Evolutionary conservation across 1,140 invertebrate genomes (phyloP), one percentile per base, ranked within the genome.

Genomic region (Nasonia longicornis): DNA sequence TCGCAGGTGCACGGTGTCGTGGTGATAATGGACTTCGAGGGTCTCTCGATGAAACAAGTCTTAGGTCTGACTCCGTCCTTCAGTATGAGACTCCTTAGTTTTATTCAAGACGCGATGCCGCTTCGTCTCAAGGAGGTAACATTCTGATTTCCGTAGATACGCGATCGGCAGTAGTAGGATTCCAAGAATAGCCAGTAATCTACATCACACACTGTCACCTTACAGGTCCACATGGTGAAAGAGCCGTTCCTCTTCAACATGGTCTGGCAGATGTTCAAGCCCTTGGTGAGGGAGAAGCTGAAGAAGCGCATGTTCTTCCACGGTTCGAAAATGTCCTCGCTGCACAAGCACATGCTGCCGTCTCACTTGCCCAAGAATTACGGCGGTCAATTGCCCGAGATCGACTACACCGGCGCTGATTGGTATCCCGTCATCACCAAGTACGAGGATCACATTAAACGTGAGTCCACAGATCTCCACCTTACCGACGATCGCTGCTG

Each of bases 21-120:
- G 31, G 95, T 96, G 7, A 92, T 97, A 67, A 95, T 96, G 93
- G 95, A 97, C 87, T 96, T 95, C 86, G 92, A 96, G 81, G 94
- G 94, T 2, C 90, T 97, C 83, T 91, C 92, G 64, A 94, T 95
- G 92, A 93, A 93, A 87, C 95, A 97, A 91, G 93, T 93, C 1
- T 92, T 92, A 89, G 93, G 93, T 1, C 88, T 96, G n/a, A 93
- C 93, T 1, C 95, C 95, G 29, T 88, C 93, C 1, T 96, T 96
- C 87, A 95, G 94, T 31, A 94, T 94, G 89, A 92, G 93, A 80
- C 92, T 96, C 29, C 92, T 96, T 67, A 93, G 92, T 22, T 96
- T 96, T 88, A 95, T 96, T 79, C 96, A 96, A 88, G 96, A 97
- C 82, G 96, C 96, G 3, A 96, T 97, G 94, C 96, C 97, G 35